phyloP scores from a whole-genome alignment of 2,888 invertebrate genomes.

The Julus scanicus region DNA sequence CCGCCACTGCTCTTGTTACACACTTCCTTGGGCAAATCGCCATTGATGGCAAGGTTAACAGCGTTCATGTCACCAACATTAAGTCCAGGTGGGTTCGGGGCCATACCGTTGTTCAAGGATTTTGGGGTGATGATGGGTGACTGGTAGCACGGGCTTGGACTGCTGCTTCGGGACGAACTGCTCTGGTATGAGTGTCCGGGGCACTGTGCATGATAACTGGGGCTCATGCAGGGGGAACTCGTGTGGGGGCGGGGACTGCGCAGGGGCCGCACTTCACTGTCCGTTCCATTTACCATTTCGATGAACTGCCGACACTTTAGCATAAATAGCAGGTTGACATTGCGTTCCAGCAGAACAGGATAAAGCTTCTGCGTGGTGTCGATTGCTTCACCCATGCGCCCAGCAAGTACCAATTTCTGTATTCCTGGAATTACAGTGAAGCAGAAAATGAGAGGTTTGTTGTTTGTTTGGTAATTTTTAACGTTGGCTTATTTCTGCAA shows the following conservation, averaged over 20 bases:
- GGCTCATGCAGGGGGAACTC: constrained; percentile 66
- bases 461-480: too few relatives aligned
- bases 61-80: constrained; percentile 71
- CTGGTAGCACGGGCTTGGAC: constrained; percentile 41
- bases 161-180: constrained; percentile 53
- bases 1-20: constrained; percentile 61
- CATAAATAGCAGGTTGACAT: constrained; percentile 91
- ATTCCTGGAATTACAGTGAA: constrained; percentile 76
- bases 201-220: constrained; percentile 62
- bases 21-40: constrained; percentile 65
- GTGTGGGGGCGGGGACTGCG: constrained; percentile 64
- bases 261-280: constrained; percentile 74
- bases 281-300: constrained; percentile 92
- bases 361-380: constrained; percentile 88
- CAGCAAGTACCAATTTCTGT: constrained; percentile 88
- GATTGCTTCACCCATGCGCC: constrained; percentile 95
- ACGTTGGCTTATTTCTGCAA: too few relatives aligned
- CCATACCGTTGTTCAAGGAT: constrained; percentile 13
- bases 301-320: constrained; percentile 98
- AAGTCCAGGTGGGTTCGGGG: constrained; percentile 56
- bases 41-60: constrained; percentile 71
- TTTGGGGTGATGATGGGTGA: constrained; percentile 46
- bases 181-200: constrained; percentile 52
- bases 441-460: constrained; percentile 58
- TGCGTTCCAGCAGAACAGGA: constrained; percentile 91